Evolutionary conservation across 92 coral and sea anemone species (phyloP).

Genomic region (Zoanthus solanderi): DNA sequence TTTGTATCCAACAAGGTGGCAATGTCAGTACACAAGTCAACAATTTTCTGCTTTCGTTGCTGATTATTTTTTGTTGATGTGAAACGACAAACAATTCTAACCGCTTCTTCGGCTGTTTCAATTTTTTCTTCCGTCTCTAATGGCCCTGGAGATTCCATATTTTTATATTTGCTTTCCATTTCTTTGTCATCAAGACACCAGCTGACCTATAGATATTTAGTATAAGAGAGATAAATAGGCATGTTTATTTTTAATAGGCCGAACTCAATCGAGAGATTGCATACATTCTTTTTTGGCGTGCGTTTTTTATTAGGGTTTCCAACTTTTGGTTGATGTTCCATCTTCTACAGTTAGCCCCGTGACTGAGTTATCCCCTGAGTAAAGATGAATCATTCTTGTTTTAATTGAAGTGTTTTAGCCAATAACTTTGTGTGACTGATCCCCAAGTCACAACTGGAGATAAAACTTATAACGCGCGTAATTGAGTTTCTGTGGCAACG

Average conservation of each 20-base stretch:
- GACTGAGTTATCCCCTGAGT: not conserved
- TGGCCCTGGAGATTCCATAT: constrained; percentile 25
- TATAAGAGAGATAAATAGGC: not conserved
- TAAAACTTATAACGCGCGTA: not conserved
- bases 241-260: not conserved
- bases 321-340: not conserved
- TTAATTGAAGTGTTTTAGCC: constrained; percentile 10
- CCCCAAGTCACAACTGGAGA: not conserved
- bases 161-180: not conserved
- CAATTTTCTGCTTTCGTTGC: constrained; percentile 62
- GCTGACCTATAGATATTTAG: constrained; percentile 20
- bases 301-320: not conserved
- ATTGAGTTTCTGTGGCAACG: constrained; percentile 31
- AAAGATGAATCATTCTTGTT: not conserved
- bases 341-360: not conserved
- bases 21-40: constrained; percentile 86
- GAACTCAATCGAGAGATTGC: not conserved
- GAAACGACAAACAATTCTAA: constrained; percentile 70
- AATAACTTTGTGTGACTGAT: not conserved
- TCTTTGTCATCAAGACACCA: constrained; percentile 29
- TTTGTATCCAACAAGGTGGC: constrained; percentile 74
- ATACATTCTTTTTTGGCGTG: constrained; percentile 25
- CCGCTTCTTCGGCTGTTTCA: constrained; percentile 80
- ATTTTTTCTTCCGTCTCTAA: constrained; percentile 24
- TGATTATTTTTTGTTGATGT: constrained; percentile 55